Base-by-base conservation (phyloP, 1,140 invertebrate species). In the Microplitis mediator region DNA sequence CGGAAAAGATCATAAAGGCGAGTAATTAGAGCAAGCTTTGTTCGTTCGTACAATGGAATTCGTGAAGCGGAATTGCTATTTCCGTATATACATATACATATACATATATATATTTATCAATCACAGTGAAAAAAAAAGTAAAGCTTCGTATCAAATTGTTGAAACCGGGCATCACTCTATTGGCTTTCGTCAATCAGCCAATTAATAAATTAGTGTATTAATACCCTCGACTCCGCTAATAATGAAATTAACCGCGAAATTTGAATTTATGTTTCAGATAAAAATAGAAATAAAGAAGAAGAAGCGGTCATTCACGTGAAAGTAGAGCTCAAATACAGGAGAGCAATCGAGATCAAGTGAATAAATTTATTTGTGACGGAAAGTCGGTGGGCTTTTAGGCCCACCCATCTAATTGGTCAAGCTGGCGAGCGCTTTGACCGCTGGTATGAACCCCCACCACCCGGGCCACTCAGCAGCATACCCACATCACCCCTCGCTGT, bases 401-500 rank as follows among this genome's bases (percentile, higher is more conserved):
- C 84, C 84, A 84, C 85, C 85, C 77, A 75, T 79, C 71, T 69
- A 51, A 85, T 84, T 81, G 74, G 78, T 78, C 86, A 88, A 88
- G 80, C 86, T 88, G 86, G 86, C 86, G 85, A 86, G 85, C 84
- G 85, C 86, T 81, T 72, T 87, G 79, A 85, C 85, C 81, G 84
- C 86, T 82, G 85, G 84, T 81, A 88, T 88, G 88, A 88, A 88
- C 86, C 87, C 87, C 76, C 84, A 85, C 79, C 84, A 84, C 76
- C 83, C 84, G 77, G 81, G 82, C 67, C 84, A 85, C 71, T 78
- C 82, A 45, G 79, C 83, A 76, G 81, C 81, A 76, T 87, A 86
- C 78, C 85, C 86, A 75, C 86, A 86, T 78, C 86, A 87, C 78
- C 81, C 85, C 70, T 85, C 86, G 77, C 80, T 87, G 67, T 83